These are phyloP conservation scores for Heliconius cydno DNA, from an alignment of 2,888 invertebrate genomes.

Conservation along the genomic window DNA sequence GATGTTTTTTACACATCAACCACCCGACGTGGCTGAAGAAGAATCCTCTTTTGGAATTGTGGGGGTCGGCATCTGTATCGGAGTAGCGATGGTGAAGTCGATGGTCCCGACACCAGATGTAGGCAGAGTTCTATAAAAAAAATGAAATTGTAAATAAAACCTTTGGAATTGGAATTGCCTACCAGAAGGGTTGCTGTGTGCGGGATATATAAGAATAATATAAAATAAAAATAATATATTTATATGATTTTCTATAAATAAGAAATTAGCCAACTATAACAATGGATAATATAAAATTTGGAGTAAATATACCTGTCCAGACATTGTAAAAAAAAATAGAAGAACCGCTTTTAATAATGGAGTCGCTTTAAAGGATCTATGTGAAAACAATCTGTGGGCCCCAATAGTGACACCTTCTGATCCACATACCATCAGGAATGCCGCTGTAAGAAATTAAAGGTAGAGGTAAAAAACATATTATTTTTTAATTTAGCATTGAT, in stretches of 20 bases:
- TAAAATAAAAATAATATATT: too few relatives aligned
- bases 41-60: conserved; percentile 91
- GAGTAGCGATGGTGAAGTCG: conserved; percentile 91
- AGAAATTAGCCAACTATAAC: too few relatives aligned
- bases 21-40: conserved; percentile 95
- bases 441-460: conserved; percentile 12
- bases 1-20: conserved; percentile 91
- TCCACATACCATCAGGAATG: conserved; percentile 37
- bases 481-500: neutral
- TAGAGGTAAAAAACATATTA: neutral
- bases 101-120: conserved; percentile 92
- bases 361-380: conserved; percentile 90
- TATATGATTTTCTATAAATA: too few relatives aligned
- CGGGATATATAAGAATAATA: too few relatives aligned
- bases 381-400: conserved; percentile 91
- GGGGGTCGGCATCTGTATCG: conserved; percentile 89
- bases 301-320: conserved; percentile 86
- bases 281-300: neutral
- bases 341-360: conserved; percentile 84
- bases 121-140: conserved; percentile 85
- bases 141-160: too few relatives aligned
- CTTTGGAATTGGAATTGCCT: too few relatives aligned
- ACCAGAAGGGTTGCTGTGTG: too few relatives aligned
- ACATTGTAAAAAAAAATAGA: conserved; percentile 86
- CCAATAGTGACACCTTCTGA: conserved; percentile 90